Conservation (phyloP, 2,113 vertebrate species). For the Callorhinus ursinus region DNA sequence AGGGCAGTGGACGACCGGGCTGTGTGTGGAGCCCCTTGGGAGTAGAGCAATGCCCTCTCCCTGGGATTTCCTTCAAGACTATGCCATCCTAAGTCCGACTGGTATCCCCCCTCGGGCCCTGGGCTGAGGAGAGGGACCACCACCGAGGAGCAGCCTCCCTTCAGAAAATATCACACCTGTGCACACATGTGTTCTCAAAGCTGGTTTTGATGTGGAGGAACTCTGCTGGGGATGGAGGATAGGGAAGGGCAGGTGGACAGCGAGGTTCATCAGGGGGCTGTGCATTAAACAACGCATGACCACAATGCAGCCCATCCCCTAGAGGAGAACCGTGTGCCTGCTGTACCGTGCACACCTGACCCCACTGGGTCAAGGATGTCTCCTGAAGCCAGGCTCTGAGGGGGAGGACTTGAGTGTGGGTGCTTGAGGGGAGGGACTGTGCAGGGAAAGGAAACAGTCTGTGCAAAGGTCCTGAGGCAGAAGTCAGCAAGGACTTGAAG, state of each 20-base stretch:
- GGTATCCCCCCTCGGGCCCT: neutral
- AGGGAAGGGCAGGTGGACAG: neutral
- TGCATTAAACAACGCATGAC: neutral
- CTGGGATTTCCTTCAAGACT: neutral
- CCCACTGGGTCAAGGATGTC: neutral
- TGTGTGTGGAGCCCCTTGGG: rapidly evolving
- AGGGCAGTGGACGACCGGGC: neutral
- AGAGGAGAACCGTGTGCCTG: neutral
- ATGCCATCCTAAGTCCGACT: neutral
- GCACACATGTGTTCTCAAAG: neutral
- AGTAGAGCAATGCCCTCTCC: neutral
- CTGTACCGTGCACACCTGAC: neutral
- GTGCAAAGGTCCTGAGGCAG: neutral
- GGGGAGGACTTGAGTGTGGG: neutral
- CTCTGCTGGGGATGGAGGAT: neutral
- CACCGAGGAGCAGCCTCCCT: neutral
- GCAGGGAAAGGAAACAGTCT: neutral
- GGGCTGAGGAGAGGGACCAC: neutral
- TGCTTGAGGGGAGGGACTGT: neutral
- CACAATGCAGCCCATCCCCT: rapidly evolving
- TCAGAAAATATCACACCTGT: neutral
- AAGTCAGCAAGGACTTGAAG: neutral
- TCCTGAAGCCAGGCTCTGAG: neutral
- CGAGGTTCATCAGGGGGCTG: rapidly evolving
- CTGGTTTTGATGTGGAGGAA: neutral